Base-by-base conservation (phyloP, 2,888 invertebrate species). In the Muscina levida region DNA sequence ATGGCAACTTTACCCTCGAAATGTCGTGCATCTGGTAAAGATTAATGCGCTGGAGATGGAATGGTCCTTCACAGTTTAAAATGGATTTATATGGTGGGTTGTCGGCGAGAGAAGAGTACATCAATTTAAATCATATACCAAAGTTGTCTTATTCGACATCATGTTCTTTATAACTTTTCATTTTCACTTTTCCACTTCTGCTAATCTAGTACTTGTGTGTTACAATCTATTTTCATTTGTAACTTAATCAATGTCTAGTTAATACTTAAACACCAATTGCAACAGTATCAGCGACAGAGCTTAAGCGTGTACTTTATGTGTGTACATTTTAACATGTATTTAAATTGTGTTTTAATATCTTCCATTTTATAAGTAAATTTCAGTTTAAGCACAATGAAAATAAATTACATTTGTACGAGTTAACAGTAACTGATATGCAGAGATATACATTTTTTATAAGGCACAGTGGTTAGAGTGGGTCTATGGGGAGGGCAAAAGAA, bases 321-420 rank as follows among this genome's bases (percentile, higher is more conserved):
- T 44, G n/a, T 44, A 31, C 31, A 31, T 8, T 5, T 8, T 5
- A 5, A 31, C 31, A n/a, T 46, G 24, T 22, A 13, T 53, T 53
- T 24, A 67, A 80, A 77, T 70, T 51, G 66, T 37, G 31, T 79
- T 79, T 72, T 48, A 62, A 76, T 76, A 62, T 51, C 72, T 51
- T 65, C 73, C 51, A 19, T 77, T 73, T 73, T 59, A 44, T 31
- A 70, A 67, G 51, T 42, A 66, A 70, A 77, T 80, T 77, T 66
- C 48, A 76, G 72, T 80, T 70, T 19, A 72, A 65, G 68, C 11
- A 31, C 42, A 80, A 77, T 77, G 65, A 77, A 77, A 73, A 80
- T 73, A 71, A 70, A 76, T 76, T 73, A 37, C 44, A 57, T 73
- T 73, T 73, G 37, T 57, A 77, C 11, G 70, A 80, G 75, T 72